A percentile compares a stretch with the other conserved stretches of the same genome.
Conservation (phyloP, 2,113 vertebrate species). For the Sebastes schlegelii region DNA sequence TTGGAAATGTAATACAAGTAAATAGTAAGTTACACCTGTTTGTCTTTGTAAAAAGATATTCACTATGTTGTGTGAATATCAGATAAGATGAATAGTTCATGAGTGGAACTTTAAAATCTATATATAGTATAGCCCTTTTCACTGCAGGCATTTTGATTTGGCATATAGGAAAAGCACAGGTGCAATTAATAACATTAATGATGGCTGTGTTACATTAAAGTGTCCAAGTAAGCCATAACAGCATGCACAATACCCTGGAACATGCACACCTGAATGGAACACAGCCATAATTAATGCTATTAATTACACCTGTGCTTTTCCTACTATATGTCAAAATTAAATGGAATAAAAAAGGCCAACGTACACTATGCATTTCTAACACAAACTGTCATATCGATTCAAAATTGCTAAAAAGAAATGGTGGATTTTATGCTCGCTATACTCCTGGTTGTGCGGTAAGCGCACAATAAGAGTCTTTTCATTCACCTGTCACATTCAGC, state of each 20-base stretch:
- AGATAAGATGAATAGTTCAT: neutral
- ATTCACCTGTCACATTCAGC: slow-evolving; percentile 52
- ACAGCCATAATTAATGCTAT: slow-evolving; percentile 7
- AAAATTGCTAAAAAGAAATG: neutral
- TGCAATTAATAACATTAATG: slow-evolving; percentile 15
- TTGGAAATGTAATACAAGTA: neutral
- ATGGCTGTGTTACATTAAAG: slow-evolving; percentile 4
- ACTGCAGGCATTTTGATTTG: slow-evolving; percentile 10
- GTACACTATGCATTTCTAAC: neutral
- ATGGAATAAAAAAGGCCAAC: neutral
- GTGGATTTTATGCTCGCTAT: slow-evolving; percentile 13
- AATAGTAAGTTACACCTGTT: neutral
- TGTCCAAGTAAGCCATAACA: neutral
- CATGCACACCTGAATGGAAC: slow-evolving; percentile 8
- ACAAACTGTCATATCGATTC: neutral
- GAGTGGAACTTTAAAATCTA: neutral
- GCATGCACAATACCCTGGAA: slow-evolving; percentile 5
- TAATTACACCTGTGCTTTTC: slow-evolving; percentile 19
- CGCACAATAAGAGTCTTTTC: slow-evolving; percentile 36
- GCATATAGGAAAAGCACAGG: neutral
- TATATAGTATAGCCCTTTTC: neutral
- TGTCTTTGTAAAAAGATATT: neutral
- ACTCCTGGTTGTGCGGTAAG: slow-evolving; percentile 8
- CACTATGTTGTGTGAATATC: neutral
- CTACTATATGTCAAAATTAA: neutral